phyloP scores from a whole-genome alignment of 1,140 invertebrate genomes.

The Phthorimaea operculella region DNA sequence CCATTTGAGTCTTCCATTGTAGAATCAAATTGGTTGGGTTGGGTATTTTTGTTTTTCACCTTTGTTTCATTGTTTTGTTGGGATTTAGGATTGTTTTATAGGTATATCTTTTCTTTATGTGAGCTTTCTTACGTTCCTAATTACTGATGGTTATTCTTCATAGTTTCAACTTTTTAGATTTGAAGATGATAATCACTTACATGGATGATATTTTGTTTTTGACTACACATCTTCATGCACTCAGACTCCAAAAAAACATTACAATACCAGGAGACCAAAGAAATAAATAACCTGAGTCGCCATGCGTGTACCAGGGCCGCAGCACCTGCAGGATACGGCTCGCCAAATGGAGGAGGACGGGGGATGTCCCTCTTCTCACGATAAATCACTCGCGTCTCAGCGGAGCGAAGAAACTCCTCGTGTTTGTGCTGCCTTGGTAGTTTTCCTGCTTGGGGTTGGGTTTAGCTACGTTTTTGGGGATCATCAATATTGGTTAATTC shows the following conservation, averaged over 20 bases:
- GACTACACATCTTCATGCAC: too few relatives aligned
- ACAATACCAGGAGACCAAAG: slow-evolving; percentile 5
- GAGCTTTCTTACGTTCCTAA: too few relatives aligned
- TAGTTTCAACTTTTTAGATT: too few relatives aligned
- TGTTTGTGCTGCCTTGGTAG: slow-evolving; percentile 47
- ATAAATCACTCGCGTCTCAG: slow-evolving; percentile 54
- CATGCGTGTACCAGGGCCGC: slow-evolving; percentile 21
- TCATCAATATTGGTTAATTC: too few relatives aligned
- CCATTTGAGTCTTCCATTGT: slow-evolving; percentile 32
- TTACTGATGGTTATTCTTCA: too few relatives aligned
- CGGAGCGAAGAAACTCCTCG: slow-evolving; percentile 29
- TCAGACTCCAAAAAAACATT: background rate
- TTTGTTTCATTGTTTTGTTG: slow-evolving; percentile 27
- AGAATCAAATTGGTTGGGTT: slow-evolving; percentile 11
- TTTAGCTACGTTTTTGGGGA: slow-evolving; percentile 12
- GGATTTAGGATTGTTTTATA: slow-evolving; percentile 7
- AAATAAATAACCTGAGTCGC: slow-evolving; percentile 11
- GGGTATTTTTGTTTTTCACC: slow-evolving; percentile 20
- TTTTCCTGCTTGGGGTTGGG: slow-evolving; percentile 25
- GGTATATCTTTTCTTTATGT: too few relatives aligned
- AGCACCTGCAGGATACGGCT: slow-evolving; percentile 46
- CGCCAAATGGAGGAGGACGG: slow-evolving; percentile 36
- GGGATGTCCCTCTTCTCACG: slow-evolving; percentile 59
- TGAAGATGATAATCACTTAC: too few relatives aligned
- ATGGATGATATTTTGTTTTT: too few relatives aligned